These are phyloP conservation scores for Penaeus chinensis DNA, from an alignment of 1,140 invertebrate genomes.

Conservation along the genomic window DNA sequence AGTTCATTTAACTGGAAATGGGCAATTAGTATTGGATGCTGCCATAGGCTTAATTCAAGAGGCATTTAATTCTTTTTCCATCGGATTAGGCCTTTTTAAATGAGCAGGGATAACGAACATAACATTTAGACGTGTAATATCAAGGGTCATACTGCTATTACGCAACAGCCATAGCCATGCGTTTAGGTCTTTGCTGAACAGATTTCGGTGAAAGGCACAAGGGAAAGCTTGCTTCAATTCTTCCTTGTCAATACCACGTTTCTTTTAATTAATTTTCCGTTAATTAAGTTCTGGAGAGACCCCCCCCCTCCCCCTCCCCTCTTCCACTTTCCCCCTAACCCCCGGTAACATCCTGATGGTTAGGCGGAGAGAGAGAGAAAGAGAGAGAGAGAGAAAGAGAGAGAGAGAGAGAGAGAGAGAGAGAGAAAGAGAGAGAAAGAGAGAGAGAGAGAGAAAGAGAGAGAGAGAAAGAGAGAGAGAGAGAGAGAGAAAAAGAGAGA, in stretches of 20 bases:
- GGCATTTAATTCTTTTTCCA: too few species aligned
- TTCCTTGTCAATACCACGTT: not conserved
- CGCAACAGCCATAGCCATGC: too few species aligned
- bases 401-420: not conserved
- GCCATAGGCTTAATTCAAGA: too few species aligned
- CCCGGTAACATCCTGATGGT: too few species aligned
- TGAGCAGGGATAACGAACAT: too few species aligned
- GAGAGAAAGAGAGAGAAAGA: conserved; percentile 7
- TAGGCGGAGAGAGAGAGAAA: not conserved
- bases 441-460: not conserved
- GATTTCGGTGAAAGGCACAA: not conserved
- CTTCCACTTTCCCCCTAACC: not conserved
- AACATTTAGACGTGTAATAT: too few species aligned
- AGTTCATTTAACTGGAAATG: not conserved
- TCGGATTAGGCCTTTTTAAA: too few species aligned
- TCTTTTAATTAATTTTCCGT: not conserved
- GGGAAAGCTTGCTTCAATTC: not conserved
- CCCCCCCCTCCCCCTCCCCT: conserved; percentile 2
- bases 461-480: not conserved
- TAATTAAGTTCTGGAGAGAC: too few species aligned
- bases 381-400: not conserved
- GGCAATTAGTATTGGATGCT: not conserved
- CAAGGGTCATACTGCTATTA: too few species aligned
- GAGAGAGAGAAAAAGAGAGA: not conserved
- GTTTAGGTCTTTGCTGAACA: too few species aligned